Conservation (phyloP, 1,140 invertebrate species). For the Saccostrea echinata region DNA sequence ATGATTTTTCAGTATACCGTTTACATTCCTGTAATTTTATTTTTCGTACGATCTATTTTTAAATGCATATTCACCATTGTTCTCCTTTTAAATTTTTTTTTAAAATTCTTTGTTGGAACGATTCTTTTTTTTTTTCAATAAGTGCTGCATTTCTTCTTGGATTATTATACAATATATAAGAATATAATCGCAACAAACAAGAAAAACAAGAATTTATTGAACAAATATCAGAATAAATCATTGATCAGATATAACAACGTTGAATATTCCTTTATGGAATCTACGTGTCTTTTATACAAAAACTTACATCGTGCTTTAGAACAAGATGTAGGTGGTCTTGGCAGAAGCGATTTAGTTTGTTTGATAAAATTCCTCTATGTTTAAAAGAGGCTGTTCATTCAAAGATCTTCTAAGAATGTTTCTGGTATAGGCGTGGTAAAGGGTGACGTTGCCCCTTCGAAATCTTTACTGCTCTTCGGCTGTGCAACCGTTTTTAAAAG, state of each 20-base stretch:
- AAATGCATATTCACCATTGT: too few species aligned
- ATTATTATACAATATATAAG: not conserved
- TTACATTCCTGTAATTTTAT: too few species aligned
- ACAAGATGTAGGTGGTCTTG: conserved; percentile 30
- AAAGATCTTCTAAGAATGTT: conserved; percentile 17
- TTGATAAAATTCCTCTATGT: conserved; percentile 22
- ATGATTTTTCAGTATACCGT: too few species aligned
- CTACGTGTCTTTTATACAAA: conserved; percentile 7
- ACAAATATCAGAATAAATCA: not conserved
- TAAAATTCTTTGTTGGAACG: too few species aligned
- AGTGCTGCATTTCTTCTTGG: not conserved
- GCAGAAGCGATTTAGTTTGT: conserved; percentile 2
- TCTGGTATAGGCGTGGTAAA: not conserved
- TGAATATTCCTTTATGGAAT: not conserved
- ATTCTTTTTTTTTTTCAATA: too few species aligned
- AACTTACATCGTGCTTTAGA: not conserved
- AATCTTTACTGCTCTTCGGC: conserved; percentile 5
- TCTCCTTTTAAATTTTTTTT: too few species aligned
- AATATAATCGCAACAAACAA: not conserved
- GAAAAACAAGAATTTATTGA: conserved; percentile 31
- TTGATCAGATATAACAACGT: conserved; percentile 4
- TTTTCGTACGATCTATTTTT: too few species aligned
- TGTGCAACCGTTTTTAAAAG: not conserved
- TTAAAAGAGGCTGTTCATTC: conserved; percentile 22
- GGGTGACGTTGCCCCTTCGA: conserved; percentile 13